Base-by-base conservation (phyloP, 2,113 vertebrate genomes). In the Electrona antarctica region DNA sequence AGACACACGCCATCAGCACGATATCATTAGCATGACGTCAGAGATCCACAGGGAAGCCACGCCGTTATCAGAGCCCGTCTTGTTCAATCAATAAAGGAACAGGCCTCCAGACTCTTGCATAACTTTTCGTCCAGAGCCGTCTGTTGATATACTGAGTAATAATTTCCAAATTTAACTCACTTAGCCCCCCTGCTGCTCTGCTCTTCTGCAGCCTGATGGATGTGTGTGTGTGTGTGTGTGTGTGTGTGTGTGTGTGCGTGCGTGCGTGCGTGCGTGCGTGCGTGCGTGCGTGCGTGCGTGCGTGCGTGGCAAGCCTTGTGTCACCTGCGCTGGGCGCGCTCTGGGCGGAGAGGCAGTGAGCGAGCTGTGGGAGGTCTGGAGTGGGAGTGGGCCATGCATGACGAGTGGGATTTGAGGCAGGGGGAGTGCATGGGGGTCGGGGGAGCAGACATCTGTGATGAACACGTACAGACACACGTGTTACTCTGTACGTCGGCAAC, bases 371-470 rank as follows among this genome's bases (percentile, higher is more conserved):
- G 87, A 80, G 88, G 87, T 86, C 84, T 74, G 83, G 79, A 64
- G 77, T 76, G 79, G 87, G 83, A 21, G 21, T 21, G 21, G 21
- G 21, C 21, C 21, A 21, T 21, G 77, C 69, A 29, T 68, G 69
- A 74, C 58, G 8, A 47, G 15, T 41, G 33, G 33, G 33, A 41
- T 41, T 41, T 11, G 8, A 11, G 52, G 21, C 21, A 21, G 21
- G 33, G 33, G 3, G 33, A n/a, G 52, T 12, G 52, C n/a, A n/a
- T n/a, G 72, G 65, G 66, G 52, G 9, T 41, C 5, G 63, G 68
- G 70, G 74, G 76, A 73, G 84, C 55, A 78, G 82, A 80, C 85
- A 83, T 90, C 80, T 87, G 87, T 85, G 86, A 91, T 84, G 75
- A 90, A 91, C 85, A 82, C 85, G 69, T 82, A 74, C 65, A 73